Conservation (phyloP, 2,113 vertebrate genomes). For the Istiophorus platypterus region DNA sequence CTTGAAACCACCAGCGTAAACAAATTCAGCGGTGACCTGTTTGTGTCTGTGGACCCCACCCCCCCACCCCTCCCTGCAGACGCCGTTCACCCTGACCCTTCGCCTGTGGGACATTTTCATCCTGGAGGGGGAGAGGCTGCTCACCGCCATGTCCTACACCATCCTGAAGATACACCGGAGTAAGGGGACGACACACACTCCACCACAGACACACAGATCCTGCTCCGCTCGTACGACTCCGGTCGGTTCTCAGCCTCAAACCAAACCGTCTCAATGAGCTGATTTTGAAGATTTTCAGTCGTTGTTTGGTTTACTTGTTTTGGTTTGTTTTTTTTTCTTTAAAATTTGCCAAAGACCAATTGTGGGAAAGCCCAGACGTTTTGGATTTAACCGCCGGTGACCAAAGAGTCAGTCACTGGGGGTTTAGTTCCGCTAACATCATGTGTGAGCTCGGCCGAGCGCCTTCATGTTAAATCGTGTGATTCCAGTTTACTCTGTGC, state of each 20-base stretch:
- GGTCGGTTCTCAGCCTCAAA: not conserved
- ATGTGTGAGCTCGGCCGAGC: no score
- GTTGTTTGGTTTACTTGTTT: not conserved
- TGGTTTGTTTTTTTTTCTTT: no score
- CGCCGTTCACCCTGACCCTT: conserved; percentile 89
- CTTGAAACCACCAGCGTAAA: conserved; percentile 24
- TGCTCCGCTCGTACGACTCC: not conserved
- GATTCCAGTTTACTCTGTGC: no score
- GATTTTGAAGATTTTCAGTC: not conserved
- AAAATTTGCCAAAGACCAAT: not conserved
- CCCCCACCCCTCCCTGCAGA: no score
- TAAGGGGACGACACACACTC: conserved; percentile 61
- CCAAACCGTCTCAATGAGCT: not conserved
- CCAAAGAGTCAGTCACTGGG: no score
- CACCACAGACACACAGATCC: not conserved
- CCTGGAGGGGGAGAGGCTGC: conserved; percentile 88
- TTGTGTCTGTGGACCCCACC: conserved; percentile 36
- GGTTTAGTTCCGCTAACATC: no score
- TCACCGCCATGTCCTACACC: conserved; percentile 90
- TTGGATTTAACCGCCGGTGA: no score
- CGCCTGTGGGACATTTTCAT: conserved; percentile 91
- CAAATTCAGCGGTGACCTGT: not conserved
- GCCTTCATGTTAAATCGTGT: no score
- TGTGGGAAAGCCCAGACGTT: no score
- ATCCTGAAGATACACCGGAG: conserved; percentile 90